A percentile compares a stretch with the other conserved stretches of the same genome.
Conservation (phyloP, 1,140 invertebrate species). For the Amyelois transitella region DNA sequence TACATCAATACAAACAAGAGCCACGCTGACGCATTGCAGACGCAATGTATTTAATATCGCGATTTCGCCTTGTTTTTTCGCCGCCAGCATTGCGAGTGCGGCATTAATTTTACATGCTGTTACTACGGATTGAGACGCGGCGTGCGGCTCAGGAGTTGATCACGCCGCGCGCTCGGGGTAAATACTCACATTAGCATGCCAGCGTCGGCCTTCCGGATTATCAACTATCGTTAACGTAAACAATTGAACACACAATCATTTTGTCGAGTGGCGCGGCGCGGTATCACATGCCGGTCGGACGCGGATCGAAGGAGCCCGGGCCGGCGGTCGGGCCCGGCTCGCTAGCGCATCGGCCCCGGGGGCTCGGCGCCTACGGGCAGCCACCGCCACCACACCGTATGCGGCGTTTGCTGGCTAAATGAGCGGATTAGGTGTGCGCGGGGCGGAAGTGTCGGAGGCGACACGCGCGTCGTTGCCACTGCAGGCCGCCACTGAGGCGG, state of each 20-base stretch:
- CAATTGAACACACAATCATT: slow-evolving; percentile 55
- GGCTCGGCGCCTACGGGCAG: slow-evolving; percentile 40
- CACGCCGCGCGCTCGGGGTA: not conserved
- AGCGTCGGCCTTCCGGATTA: slow-evolving; percentile 57
- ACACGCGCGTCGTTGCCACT: slow-evolving; percentile 68
- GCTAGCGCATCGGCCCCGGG: slow-evolving; percentile 41
- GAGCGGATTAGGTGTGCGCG: slow-evolving; percentile 50
- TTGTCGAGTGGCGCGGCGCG: slow-evolving; percentile 32
- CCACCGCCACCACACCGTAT: slow-evolving; percentile 43
- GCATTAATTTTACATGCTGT: slow-evolving; percentile 25
- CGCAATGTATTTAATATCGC: slow-evolving; percentile 21
- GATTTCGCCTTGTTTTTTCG: not conserved
- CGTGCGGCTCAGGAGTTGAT: not conserved
- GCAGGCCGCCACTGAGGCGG: slow-evolving; percentile 69
- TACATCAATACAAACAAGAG: slow-evolving; percentile 1
- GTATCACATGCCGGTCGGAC: slow-evolving; percentile 46
- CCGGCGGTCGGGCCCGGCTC: slow-evolving; percentile 41
- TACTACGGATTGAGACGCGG: not conserved
- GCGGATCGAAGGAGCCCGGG: slow-evolving; percentile 43
- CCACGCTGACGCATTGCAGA: slow-evolving; percentile 63
- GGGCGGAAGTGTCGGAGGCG: slow-evolving; percentile 61
- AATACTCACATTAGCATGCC: slow-evolving; percentile 71
- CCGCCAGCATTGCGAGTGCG: not conserved
- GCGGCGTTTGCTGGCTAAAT: slow-evolving; percentile 64
- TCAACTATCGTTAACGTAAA: slow-evolving; percentile 67